Evolutionary conservation across 92 coral and sea anemone species (phyloP).

Genomic region (Phenganax stokvisi): DNA sequence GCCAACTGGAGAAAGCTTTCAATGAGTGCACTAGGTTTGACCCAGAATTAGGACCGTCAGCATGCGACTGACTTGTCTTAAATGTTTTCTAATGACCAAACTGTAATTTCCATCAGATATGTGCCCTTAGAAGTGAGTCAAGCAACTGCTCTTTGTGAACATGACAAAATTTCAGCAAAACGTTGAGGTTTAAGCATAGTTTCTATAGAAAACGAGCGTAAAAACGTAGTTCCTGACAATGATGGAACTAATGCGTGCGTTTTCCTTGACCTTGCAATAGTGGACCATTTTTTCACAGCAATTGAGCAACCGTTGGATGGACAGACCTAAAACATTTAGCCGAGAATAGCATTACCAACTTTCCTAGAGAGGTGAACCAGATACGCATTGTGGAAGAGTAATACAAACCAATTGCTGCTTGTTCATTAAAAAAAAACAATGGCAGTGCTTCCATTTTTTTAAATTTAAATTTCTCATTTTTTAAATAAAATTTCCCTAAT

Average conservation of each 20-base stretch:
- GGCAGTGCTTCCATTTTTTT: too few species aligned
- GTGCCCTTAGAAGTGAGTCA: slow-evolving; percentile 14
- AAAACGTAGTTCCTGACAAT: not conserved
- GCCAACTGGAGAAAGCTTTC: not conserved
- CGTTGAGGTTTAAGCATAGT: not conserved
- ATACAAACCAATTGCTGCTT: slow-evolving; percentile 3
- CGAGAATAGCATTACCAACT: not conserved
- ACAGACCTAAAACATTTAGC: not conserved
- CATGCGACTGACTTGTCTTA: not conserved
- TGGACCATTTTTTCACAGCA: not conserved
- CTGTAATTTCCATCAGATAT: not conserved
- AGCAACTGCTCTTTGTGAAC: not conserved
- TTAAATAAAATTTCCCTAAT: too few species aligned
- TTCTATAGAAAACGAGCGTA: not conserved
- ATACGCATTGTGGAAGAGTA: not conserved
- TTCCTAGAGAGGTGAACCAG: not conserved
- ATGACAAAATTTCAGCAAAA: not conserved
- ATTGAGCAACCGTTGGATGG: not conserved
- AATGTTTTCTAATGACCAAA: not conserved
- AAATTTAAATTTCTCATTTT: too few species aligned
- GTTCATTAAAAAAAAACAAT: not conserved
- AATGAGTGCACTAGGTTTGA: not conserved
- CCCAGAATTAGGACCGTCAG: not conserved
- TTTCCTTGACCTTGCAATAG: not conserved
- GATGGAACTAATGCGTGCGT: slow-evolving; percentile 7